phyloP scores from a whole-genome alignment of 2,797 vertebrate genomes.

The Cynopterus sphinx region DNA sequence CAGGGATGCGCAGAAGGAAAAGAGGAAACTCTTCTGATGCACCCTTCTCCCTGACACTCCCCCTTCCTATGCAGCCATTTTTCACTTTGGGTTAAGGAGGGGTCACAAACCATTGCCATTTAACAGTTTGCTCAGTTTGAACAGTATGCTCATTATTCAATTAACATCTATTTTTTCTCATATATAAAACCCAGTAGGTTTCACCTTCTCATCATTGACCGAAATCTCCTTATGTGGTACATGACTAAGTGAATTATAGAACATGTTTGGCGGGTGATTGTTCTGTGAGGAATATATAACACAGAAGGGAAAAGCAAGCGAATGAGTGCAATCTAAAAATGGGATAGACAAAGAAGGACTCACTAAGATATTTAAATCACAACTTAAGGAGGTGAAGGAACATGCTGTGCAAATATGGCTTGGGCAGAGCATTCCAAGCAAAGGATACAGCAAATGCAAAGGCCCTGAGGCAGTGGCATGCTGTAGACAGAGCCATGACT shows the following conservation, averaged over 20 bases:
- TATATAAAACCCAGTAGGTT: not conserved
- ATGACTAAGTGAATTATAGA: not conserved
- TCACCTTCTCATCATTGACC: not conserved
- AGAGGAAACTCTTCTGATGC: not conserved
- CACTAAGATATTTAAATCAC: not conserved
- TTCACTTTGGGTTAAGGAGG: not conserved
- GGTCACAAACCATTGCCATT: not conserved
- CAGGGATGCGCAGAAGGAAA: not conserved
- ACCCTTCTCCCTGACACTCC: fast-evolving
- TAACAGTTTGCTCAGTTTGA: not conserved
- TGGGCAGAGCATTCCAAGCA: not conserved
- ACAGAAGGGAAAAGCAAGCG: not conserved
- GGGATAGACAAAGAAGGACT: not conserved
- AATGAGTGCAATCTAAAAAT: not conserved
- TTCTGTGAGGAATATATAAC: not conserved
- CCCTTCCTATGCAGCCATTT: not conserved
- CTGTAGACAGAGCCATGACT: not conserved
- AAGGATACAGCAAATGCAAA: not conserved
- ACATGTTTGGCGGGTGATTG: not conserved
- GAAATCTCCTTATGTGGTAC: not conserved
- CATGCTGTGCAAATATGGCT: not conserved
- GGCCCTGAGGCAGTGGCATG: not conserved
- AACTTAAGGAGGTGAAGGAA: not conserved
- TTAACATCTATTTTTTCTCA: not conserved
- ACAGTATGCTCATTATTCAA: not conserved